Conservation (phyloP, 2,113 vertebrate species). For the Willisornis vidua region DNA sequence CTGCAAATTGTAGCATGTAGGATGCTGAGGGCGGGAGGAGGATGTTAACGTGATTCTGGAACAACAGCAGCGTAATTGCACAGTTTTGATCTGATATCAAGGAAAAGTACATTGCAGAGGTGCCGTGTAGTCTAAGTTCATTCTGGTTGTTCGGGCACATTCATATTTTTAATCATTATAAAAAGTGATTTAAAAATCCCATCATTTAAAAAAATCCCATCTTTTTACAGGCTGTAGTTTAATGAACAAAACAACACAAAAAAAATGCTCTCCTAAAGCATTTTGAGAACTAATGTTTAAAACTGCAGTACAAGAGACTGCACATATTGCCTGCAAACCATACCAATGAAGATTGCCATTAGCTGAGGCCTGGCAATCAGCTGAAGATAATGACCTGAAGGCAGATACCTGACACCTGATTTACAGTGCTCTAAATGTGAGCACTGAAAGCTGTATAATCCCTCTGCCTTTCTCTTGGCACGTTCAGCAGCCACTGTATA, state of each 20-base stretch:
- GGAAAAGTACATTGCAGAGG: background rate
- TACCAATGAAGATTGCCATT: background rate
- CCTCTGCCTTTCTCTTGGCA: background rate
- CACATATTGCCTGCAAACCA: background rate
- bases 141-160: accelerated
- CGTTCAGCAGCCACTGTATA: background rate
- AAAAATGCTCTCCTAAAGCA: background rate
- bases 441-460: background rate
- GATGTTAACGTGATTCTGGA: background rate
- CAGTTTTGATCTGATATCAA: background rate
- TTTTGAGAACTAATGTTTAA: background rate
- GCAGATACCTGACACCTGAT: background rate
- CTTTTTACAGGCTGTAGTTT: background rate
- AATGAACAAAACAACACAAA: background rate
- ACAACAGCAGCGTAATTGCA: background rate
- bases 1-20: background rate
- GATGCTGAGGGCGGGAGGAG: accelerated
- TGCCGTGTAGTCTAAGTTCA: background rate
- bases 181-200: background rate
- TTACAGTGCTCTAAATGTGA: background rate
- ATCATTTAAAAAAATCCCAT: accelerated
- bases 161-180: background rate
- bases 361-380: background rate
- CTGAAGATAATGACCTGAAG: background rate
- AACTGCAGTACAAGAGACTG: background rate